These are phyloP conservation scores for Ceratoteleas bidentatus DNA, from an alignment of 1,140 invertebrate genomes.

Conservation along the genomic window DNA sequence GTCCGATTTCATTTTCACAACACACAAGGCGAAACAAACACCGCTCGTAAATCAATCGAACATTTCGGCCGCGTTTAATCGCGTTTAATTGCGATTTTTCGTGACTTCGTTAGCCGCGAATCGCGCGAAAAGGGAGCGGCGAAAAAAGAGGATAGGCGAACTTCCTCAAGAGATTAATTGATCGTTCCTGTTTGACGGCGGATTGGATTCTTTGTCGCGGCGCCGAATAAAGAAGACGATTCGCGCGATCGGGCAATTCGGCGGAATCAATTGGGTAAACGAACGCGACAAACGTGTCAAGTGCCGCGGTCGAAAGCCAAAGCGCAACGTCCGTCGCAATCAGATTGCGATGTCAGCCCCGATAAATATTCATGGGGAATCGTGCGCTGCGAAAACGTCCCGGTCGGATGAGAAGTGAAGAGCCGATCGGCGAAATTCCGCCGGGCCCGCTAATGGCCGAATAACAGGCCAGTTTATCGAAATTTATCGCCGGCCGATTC, in stretches of 20 bases:
- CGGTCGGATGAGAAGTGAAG: constrained; percentile 57
- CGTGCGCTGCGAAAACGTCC: constrained; percentile 75
- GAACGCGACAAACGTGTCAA: constrained; percentile 54
- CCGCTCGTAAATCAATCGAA: constrained; percentile 9
- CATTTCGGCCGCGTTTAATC: too few relatives aligned
- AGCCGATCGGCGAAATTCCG: constrained; percentile 28
- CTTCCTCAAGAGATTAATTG: constrained; percentile 5
- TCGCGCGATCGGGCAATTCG: constrained; percentile 37
- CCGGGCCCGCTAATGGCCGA: constrained; percentile 60
- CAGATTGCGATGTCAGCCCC: constrained; percentile 72
- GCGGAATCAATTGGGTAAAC: constrained; percentile 60
- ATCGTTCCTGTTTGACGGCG: background rate
- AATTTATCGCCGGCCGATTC: constrained; percentile 48
- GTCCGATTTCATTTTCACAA: constrained; percentile 56
- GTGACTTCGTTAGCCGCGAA: background rate
- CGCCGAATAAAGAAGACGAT: constrained; percentile 16
- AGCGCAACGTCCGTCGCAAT: constrained; percentile 66
- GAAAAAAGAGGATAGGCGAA: background rate
- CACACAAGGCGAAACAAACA: constrained; percentile 38
- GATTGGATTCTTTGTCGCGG: constrained; percentile 17
- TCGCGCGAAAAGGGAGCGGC: background rate
- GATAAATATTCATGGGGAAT: constrained; percentile 79
- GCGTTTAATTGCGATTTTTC: background rate
- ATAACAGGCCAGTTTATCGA: constrained; percentile 30
- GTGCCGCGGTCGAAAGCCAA: constrained; percentile 47